These are phyloP conservation scores for Anguilla rostrata DNA, from an alignment of 2,113 vertebrate species.

Conservation along the genomic window DNA sequence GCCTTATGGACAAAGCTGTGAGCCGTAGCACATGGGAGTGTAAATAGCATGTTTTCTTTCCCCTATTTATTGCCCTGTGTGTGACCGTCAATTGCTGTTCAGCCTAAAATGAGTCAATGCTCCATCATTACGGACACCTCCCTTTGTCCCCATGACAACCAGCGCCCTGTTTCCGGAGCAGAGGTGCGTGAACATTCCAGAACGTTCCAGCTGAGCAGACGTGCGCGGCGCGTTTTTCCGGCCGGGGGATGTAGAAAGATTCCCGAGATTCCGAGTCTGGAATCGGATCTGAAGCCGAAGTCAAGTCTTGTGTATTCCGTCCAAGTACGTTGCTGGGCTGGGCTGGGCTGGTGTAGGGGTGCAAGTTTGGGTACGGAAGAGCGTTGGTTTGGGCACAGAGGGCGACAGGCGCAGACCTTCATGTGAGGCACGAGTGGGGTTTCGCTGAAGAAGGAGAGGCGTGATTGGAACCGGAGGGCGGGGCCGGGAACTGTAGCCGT, in stretches of 20 bases:
- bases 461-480: not conserved
- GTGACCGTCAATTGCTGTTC: conserved; percentile 44
- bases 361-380: not conserved
- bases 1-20: conserved; percentile 46
- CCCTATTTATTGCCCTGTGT: conserved; percentile 50
- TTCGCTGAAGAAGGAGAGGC: not conserved
- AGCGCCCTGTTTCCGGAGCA: not conserved
- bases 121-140: not conserved
- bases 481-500: not conserved
- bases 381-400: not conserved
- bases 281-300: conserved; percentile 1
- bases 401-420: not conserved
- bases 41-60: conserved; percentile 67
- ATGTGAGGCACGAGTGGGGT: not conserved
- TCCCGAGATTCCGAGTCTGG: not conserved
- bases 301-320: not conserved
- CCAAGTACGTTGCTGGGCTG: not conserved
- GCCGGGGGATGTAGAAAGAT: not conserved
- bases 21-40: conserved; percentile 47
- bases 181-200: not conserved
- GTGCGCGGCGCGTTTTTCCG: not conserved
- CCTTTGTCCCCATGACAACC: not conserved
- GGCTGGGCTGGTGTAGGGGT: not conserved
- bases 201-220: not conserved
- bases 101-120: conserved; percentile 39